Conservation (phyloP, 2,113 vertebrate genomes). For the Fukomys damarensis region DNA sequence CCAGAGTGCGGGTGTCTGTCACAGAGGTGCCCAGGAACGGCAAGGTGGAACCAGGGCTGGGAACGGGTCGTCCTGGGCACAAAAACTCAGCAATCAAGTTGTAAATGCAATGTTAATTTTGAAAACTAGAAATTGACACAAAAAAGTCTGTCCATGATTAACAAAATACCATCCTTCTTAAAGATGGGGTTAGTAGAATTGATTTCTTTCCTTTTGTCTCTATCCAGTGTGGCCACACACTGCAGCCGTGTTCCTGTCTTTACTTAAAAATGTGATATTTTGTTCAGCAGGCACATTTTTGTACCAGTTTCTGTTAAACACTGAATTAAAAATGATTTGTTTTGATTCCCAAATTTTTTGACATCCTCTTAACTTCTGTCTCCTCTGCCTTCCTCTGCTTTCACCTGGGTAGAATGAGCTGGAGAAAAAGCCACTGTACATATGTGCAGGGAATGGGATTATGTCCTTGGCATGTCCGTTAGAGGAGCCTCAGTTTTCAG, state of each 20-base stretch:
- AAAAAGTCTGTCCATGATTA: not conserved
- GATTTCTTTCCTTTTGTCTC: not conserved
- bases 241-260: not conserved
- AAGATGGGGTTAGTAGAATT: not conserved
- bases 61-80: not conserved
- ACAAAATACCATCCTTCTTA: conserved; percentile 22
- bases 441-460: not conserved
- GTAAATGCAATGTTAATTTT: not conserved
- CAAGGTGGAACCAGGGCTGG: not conserved
- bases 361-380: not conserved
- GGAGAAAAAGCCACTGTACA: not conserved
- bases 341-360: conserved; percentile 16
- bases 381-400: not conserved
- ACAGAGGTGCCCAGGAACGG: not conserved
- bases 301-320: not conserved
- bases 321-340: conserved; percentile 21
- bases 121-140: not conserved
- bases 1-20: not conserved
- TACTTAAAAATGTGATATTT: not conserved
- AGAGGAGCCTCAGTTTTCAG: not conserved
- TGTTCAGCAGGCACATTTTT: not conserved
- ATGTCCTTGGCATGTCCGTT: not conserved
- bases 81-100: not conserved
- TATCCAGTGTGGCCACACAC: not conserved
- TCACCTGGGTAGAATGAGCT: not conserved